phyloP scores from a whole-genome alignment of 2,113 vertebrate species.

The Chamaea fasciata region DNA sequence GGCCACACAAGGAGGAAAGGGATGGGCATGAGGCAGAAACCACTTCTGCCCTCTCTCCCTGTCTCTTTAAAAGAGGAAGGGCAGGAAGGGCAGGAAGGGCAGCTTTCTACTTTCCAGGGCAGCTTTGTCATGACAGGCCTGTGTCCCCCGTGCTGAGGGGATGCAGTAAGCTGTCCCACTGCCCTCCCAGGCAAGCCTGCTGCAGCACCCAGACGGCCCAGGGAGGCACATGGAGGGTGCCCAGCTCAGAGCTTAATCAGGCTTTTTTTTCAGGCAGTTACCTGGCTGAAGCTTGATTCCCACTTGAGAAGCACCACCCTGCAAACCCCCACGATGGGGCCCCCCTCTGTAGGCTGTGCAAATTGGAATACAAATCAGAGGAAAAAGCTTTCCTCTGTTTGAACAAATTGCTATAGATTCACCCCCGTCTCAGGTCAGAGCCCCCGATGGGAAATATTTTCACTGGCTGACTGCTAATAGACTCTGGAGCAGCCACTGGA shows the following conservation, averaged over 20 bases:
- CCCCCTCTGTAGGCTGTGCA: constrained; percentile 49
- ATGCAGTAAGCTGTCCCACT: not conserved
- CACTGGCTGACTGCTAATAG: constrained; percentile 82
- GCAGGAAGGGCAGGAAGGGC: not conserved
- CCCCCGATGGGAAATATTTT: constrained; percentile 80
- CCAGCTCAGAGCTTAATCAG: not conserved
- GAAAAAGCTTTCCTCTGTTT: constrained; percentile 75
- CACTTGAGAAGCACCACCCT: not conserved
- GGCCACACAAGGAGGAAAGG: not conserved
- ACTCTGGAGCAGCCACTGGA: constrained; percentile 75
- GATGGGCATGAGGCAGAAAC: not conserved
- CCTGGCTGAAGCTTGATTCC: not conserved
- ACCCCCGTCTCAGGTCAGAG: constrained; percentile 79
- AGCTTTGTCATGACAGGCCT: not conserved
- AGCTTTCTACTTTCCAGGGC: not conserved
- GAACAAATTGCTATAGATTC: constrained; percentile 83
- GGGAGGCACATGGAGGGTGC: not conserved
- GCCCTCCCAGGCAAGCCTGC: not conserved
- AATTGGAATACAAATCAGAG: constrained; percentile 81
- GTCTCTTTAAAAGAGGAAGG: not conserved
- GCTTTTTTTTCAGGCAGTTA: not conserved
- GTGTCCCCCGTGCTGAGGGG: not conserved
- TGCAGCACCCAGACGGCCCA: not conserved
- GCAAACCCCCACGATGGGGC: not conserved
- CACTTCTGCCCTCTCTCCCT: not conserved